Evolutionary conservation across 2,113 vertebrate species (phyloP).

Genomic region (Macquaria australasica): DNA sequence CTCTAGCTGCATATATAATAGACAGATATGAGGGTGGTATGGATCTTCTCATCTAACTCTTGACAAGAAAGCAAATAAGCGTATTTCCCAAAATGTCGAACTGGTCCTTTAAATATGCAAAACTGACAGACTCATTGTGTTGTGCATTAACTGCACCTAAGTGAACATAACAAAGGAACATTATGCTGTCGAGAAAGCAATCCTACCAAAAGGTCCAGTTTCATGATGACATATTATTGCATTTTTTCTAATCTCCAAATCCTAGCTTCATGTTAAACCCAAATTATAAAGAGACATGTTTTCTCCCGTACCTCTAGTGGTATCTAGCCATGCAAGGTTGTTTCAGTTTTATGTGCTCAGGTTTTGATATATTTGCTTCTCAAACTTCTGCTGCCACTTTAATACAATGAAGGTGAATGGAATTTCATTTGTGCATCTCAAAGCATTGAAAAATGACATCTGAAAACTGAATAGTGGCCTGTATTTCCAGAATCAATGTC

Average conservation of each 20-base stretch:
- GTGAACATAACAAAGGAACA: neutral
- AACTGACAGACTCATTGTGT: neutral
- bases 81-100: neutral
- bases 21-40: neutral
- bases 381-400: too few species aligned
- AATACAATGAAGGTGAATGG: too few species aligned
- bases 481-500: neutral
- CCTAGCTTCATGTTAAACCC: neutral
- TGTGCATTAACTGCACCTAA: neutral
- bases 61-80: neutral
- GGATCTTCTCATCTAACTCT: neutral
- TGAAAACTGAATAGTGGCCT: neutral
- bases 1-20: neutral
- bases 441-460: neutral
- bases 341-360: neutral
- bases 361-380: too few species aligned
- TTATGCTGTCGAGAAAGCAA: neutral
- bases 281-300: neutral
- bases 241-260: neutral
- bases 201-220: neutral
- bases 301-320: neutral
- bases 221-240: too few species aligned
- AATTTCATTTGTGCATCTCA: too few species aligned
- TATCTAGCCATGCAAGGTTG: too few species aligned
- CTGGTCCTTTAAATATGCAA: neutral